Evolutionary conservation across 2,888 invertebrate genomes (phyloP), one percentile per base, ranked within the genome.

Genomic region (Creontiades dilutus): DNA sequence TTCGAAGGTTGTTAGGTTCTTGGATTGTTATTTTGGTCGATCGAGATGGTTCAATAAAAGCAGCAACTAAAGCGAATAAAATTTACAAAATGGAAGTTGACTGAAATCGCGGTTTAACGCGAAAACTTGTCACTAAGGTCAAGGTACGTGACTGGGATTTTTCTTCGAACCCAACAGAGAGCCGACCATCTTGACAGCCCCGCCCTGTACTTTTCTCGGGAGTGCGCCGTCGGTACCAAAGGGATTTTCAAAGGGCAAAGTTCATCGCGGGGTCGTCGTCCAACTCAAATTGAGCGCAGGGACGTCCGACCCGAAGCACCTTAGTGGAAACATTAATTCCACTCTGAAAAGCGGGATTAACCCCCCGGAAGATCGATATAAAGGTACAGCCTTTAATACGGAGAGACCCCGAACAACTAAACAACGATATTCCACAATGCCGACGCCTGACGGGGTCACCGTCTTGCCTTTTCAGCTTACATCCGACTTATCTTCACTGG

Each of bases 281-380:
- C 68, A 9, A 23, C 68, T 68, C 23, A 68, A 68, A 68, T 23
- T 68, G 68, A 11, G 68, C 23, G 68, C 23, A 23, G 68, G 12
- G 23, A 57, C 57, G 14, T 16, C n/a, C 16, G n/a, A 19, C 16
- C 19, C 68, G 68, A 19, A 68, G 68, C 68, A 23, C 68, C 68
- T 68, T 68, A 68, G 68, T 68, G 68, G 68, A 23, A 68, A 23
- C 68, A 68, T 68, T 68, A 68, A 68, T 68, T 68, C 68, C 68
- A 23, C 68, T 68, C 68, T 23, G 23, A 68, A 68, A 68, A 68
- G 68, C 68, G 12, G 68, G 68, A 68, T 68, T 68, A 68, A 68
- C 68, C 23, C 19, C 23, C 68, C 7, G 23, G 68, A 27, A 61
- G 19, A 61, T 68, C 68, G 27, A 68, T 68, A 68, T 68, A 27